Conservation (phyloP, 2,797 vertebrate genomes). For the Sebastes elongatus region DNA sequence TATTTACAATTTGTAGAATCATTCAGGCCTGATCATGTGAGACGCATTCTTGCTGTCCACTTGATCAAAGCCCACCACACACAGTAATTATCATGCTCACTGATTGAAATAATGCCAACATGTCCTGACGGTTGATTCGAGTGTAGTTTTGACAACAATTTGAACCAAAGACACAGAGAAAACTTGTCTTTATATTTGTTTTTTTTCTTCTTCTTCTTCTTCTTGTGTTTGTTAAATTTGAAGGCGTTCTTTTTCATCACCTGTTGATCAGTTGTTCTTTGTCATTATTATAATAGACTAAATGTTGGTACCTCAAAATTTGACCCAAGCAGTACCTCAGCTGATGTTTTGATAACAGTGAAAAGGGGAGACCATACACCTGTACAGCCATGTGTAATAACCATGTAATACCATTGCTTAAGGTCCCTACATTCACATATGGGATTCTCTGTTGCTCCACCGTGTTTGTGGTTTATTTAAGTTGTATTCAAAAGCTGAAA, state of each 20-base stretch:
- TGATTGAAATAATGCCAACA: conserved; percentile 44
- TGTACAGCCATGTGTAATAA: conserved; percentile 83
- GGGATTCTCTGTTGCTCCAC: conserved; percentile 90
- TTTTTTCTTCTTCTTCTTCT: background rate
- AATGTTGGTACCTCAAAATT: conserved; percentile 88
- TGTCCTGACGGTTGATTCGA: conserved; percentile 74
- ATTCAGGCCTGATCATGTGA: conserved; percentile 20
- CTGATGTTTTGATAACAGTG: conserved; percentile 82
- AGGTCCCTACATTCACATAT: conserved; percentile 74
- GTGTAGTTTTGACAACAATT: conserved; percentile 86
- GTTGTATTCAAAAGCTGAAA: conserved; percentile 66
- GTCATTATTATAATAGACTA: conserved; percentile 74
- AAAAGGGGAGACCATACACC: conserved; percentile 73
- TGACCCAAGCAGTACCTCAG: conserved; percentile 88
- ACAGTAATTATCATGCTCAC: conserved; percentile 55
- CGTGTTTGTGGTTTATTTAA: conserved; percentile 91
- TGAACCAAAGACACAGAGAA: conserved; percentile 93
- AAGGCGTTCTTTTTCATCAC: conserved; percentile 72
- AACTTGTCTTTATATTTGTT: conserved; percentile 70
- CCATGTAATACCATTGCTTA: conserved; percentile 69
- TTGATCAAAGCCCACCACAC: conserved; percentile 19
- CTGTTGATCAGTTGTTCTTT: conserved; percentile 83
- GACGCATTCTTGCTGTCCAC: conserved; percentile 19
- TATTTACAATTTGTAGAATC: background rate
- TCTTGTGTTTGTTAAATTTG: conserved; percentile 66